Percentiles rank a stretch among this genome's conserved stretches.
Evolutionary conservation across 2,797 vertebrate genomes (phyloP).

Genomic region (Brotogeris chrysoptera): DNA sequence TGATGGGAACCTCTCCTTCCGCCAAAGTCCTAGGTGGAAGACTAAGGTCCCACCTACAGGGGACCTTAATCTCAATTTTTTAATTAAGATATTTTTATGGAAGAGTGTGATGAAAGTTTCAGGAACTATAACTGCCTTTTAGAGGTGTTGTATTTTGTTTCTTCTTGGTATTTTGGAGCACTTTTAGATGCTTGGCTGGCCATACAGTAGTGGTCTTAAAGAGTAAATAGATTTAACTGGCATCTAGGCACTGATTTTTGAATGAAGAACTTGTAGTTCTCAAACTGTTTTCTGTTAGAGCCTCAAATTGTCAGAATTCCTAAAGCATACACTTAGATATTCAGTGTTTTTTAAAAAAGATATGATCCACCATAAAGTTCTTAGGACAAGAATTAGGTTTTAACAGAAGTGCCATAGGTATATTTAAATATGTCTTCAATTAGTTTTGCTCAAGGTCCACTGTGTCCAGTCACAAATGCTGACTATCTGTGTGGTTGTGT

Average conservation of each 20-base stretch:
- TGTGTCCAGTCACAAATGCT: background rate
- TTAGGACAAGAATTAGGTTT: background rate
- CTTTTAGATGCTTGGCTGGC: background rate
- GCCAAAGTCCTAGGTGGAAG: background rate
- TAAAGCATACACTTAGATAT: background rate
- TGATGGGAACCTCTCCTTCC: background rate
- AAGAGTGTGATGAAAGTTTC: background rate
- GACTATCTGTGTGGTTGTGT: background rate
- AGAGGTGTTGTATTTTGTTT: background rate
- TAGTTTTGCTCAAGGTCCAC: background rate
- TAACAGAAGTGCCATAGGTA: background rate
- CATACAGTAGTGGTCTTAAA: background rate
- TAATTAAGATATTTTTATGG: background rate
- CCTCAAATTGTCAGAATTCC: background rate
- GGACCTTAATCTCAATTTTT: background rate
- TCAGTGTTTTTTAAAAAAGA: background rate
- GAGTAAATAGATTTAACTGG: background rate
- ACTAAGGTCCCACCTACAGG: background rate
- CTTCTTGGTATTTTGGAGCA: background rate
- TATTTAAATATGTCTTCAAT: background rate
- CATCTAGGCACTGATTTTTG: background rate
- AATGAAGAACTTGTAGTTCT: background rate
- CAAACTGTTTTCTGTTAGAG: background rate
- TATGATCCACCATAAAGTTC: background rate
- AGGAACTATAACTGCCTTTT: background rate